Percentiles rank a stretch among this genome's conserved stretches.
Conservation (phyloP, 1,140 invertebrate species). For the Nylanderia fulva region DNA sequence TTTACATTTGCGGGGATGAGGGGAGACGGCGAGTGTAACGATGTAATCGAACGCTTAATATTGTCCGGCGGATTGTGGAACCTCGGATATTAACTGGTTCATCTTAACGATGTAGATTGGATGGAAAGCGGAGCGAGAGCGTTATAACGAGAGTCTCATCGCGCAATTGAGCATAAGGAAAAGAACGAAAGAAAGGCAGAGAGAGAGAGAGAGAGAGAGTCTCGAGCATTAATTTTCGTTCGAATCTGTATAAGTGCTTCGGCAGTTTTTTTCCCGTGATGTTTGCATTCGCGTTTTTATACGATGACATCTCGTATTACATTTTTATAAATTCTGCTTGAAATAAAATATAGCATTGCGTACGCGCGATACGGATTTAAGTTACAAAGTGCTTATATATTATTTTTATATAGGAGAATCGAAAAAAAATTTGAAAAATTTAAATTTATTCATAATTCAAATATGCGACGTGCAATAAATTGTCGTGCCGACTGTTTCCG, state of each 20-base stretch:
- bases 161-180: background rate
- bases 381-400: conserved; percentile 9
- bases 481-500: no score
- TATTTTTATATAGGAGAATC: background rate
- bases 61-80: conserved; percentile 23
- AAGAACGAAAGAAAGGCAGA: background rate
- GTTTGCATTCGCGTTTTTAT: background rate
- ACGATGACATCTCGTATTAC: background rate
- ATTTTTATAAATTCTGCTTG: conserved; percentile 27
- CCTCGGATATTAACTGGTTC: conserved; percentile 29
- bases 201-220: no score
- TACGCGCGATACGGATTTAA: background rate
- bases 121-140: background rate
- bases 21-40: conserved; percentile 22
- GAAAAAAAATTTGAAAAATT: conserved; percentile 16
- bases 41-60: conserved; percentile 61
- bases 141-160: conserved; percentile 6
- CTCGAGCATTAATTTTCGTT: background rate
- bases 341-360: background rate
- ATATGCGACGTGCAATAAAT: conserved; percentile 12
- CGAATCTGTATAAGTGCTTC: background rate
- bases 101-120: conserved; percentile 47
- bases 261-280: background rate
- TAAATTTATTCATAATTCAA: conserved; percentile 8
- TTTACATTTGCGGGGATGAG: conserved; percentile 25